Evolutionary conservation across 2,888 invertebrate genomes (phyloP), one percentile per base, ranked within the genome.

Genomic region (Ligdia adustata): DNA sequence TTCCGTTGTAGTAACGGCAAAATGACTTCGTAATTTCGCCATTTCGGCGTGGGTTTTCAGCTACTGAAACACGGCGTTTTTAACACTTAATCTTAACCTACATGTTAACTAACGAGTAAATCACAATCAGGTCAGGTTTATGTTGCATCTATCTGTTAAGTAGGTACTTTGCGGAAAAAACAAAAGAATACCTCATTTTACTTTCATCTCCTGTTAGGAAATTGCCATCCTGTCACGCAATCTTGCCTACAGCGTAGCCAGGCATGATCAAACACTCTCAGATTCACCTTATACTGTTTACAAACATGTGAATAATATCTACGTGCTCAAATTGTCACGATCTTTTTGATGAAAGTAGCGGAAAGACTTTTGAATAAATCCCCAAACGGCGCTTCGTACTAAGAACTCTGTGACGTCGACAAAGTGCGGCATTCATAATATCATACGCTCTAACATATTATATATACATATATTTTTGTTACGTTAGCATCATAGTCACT

Each of bases 171-270:
- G 15, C 3, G 22, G 20, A 26, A 43, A 55, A 53, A 56, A 54
- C 45, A 50, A 50, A 47, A 45, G 24, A 20, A 42, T 26, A 29
- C 32, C 39, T 52, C 42, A 50, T 59, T 56, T 38, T 35, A 48
- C 54, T 52, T 59, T 56, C 55, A 59, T 59, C 57, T 55, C 55
- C 46, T 51, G 33, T 9, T 47, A 57, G 57, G 54, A 59, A 51
- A 57, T 59, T 57, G 41, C 50, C 46, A 49, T 55, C 54, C 51
- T 54, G 52, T 38, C 54, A 41, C 48, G 44, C 40, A 40, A 51
- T 41, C 35, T 38, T 43, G 33, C 28, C 20, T 15, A 31, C 39
- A 46, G 35, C 39, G 27, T 43, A 39, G 29, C 40, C 15, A 26
- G 29, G 27, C 14, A 31, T 29, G 41, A 46, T 46, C 39, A 34